Evolutionary conservation across 1,140 invertebrate genomes (phyloP).

Genomic region (Drosophila pandora): DNA sequence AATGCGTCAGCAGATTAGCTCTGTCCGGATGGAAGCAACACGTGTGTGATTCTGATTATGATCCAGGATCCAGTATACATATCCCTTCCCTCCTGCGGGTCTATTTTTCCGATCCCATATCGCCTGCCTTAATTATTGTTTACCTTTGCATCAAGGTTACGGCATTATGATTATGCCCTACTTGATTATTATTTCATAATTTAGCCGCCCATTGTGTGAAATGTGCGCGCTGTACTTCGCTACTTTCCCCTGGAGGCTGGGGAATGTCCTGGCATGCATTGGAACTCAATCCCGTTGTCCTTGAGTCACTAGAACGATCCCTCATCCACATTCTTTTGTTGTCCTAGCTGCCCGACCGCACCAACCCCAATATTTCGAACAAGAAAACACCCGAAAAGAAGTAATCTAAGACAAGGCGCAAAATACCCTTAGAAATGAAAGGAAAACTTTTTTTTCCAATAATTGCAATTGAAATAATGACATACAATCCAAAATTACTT

Average conservation of each 20-base stretch:
- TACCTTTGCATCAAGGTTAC: conserved; percentile 73
- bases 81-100: conserved; percentile 5
- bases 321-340: conserved; percentile 43
- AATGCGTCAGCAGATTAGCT: conserved; percentile 53
- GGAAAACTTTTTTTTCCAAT: conserved; percentile 36
- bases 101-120: conserved; percentile 13
- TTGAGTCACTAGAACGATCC: conserved; percentile 60
- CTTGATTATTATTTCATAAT: conserved; percentile 80
- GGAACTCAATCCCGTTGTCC: conserved; percentile 54
- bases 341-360: conserved; percentile 37
- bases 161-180: conserved; percentile 68
- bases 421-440: conserved; percentile 29
- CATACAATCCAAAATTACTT: background rate
- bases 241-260: conserved; percentile 11
- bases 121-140: conserved; percentile 71
- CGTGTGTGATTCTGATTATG: conserved; percentile 50
- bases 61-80: conserved; percentile 23
- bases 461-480: conserved; percentile 23
- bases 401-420: conserved; percentile 19
- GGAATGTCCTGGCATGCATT: conserved; percentile 62
- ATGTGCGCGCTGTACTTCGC: background rate
- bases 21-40: conserved; percentile 59
- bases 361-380: conserved; percentile 64
- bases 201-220: conserved; percentile 28
- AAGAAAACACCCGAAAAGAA: conserved; percentile 26